Base-by-base conservation (phyloP, 2,888 invertebrate species). In the Camponotus fellah region DNA sequence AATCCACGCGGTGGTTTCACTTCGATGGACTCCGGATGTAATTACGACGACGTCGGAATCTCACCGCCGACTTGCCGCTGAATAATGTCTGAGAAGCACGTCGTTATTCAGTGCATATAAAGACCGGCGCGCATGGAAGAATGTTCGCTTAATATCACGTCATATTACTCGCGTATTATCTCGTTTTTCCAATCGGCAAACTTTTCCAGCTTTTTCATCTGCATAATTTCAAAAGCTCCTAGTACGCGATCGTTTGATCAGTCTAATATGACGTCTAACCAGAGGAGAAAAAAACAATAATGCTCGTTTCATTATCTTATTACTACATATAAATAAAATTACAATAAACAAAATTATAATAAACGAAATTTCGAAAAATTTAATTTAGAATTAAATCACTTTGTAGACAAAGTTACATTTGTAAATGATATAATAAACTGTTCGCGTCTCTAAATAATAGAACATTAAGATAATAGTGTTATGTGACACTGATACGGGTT, bases 1-100 rank as follows among this genome's bases (percentile, higher is more conserved):
- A 80, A 72, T 80, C 58, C 58, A 40, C 71, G 9, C 17, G 71
- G 37, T 21, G 79, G 37, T 46, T 71, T 53, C 40, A 37, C 14
- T 72, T 60, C 72, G 72, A 80, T 80, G 46, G 21, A 60, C 3
- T 56, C 72, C 37, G 46, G 26, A 60, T 80, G 60, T 62, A 80
- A 80, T 80, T 80, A 80, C 79, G 79, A 79, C 79, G 79, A 80
- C 46, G 79, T 79, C 46, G 79, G 72, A 80, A 80, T 80, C 79
- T 71, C 60, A 46, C 58, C 12, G 58, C 17, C 46, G 79, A 80
- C 49, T 80, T 72, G 49, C 26, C 72, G 60, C 26, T 80, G 79
- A 80, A 80, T 80, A 80, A 80, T 80, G 72, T 60, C 79, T 79
- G 60, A 71, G 12, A 37, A 17, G 79, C 79, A 72, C 72, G 68